phyloP scores from a whole-genome alignment of 1,140 invertebrate genomes.

The Solenopsis fugax region DNA sequence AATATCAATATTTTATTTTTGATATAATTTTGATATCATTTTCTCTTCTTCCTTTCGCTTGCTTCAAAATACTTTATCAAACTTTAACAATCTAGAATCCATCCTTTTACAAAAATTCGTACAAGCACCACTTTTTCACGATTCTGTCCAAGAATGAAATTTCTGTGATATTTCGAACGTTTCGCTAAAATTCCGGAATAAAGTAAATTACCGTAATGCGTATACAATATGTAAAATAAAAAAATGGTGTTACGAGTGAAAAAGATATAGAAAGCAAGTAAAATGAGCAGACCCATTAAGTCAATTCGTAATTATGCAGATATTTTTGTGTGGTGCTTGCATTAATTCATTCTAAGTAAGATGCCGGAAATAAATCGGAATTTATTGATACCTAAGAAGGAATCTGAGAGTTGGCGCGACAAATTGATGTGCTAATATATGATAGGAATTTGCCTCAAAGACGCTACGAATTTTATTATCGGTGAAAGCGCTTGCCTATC shows the following conservation, averaged over 20 bases:
- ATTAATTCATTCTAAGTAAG: conserved; percentile 43
- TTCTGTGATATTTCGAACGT: background rate
- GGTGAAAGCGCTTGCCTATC: conserved; percentile 33
- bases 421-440: conserved; percentile 59
- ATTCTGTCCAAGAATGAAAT: background rate
- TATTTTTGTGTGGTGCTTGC: background rate
- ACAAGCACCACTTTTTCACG: background rate
- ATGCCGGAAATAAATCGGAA: conserved; percentile 40
- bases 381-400: conserved; percentile 30
- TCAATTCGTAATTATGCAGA: background rate
- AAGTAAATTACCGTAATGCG: conserved; percentile 8
- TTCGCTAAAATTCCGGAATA: background rate
- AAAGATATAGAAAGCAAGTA: conserved; percentile 24
- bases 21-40: background rate
- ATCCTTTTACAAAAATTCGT: background rate
- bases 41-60: background rate
- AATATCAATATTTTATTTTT: background rate
- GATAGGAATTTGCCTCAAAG: conserved; percentile 28
- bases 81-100: background rate
- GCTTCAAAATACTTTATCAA: background rate
- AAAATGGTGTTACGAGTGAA: background rate
- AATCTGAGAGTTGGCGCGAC: conserved; percentile 19
- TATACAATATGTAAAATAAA: background rate
- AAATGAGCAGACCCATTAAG: background rate
- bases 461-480: conserved; percentile 49